phyloP scores from a whole-genome alignment of 2,797 vertebrate genomes.

The Rachycentron canadum region DNA sequence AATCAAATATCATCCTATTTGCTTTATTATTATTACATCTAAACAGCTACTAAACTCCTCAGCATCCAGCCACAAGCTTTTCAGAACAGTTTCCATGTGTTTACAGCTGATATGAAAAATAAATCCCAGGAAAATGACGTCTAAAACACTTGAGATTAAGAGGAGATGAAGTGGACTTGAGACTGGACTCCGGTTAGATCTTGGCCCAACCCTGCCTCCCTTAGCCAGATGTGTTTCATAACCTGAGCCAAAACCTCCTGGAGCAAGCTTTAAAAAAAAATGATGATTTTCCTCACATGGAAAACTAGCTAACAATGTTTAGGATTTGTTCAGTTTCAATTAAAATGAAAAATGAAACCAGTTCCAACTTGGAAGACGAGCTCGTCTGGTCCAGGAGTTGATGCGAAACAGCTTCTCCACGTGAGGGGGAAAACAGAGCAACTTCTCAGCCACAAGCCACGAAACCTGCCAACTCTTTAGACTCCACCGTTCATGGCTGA shows the following conservation, averaged over 20 bases:
- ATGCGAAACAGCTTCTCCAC: conserved; percentile 5
- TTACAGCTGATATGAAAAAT: not conserved
- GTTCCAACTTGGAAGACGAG: not conserved
- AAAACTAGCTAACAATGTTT: conserved; percentile 2
- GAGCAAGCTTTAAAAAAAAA: conserved; percentile 6
- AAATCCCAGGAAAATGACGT: not conserved
- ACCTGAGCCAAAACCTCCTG: conserved; percentile 8
- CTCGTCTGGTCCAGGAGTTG: not conserved
- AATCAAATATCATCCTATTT: not conserved
- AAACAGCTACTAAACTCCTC: not conserved
- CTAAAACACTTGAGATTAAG: not conserved
- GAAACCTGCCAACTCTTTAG: not conserved
- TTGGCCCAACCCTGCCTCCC: conserved; percentile 68
- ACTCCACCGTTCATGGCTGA: too few species aligned
- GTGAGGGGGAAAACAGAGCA: not conserved
- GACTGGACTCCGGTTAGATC: not conserved
- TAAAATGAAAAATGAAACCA: conserved; percentile 8
- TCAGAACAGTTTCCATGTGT: not conserved
- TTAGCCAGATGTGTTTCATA: conserved; percentile 26
- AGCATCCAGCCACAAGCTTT: not conserved
- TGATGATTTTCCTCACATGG: not conserved
- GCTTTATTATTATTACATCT: not conserved
- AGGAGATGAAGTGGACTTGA: not conserved
- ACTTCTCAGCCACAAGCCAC: not conserved
- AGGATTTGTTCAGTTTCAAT: not conserved